A percentile compares a stretch with the other conserved stretches of the same genome.
These are phyloP conservation scores for Anhinga rufa DNA, from an alignment of 2,113 vertebrate genomes.

Conservation along the genomic window DNA sequence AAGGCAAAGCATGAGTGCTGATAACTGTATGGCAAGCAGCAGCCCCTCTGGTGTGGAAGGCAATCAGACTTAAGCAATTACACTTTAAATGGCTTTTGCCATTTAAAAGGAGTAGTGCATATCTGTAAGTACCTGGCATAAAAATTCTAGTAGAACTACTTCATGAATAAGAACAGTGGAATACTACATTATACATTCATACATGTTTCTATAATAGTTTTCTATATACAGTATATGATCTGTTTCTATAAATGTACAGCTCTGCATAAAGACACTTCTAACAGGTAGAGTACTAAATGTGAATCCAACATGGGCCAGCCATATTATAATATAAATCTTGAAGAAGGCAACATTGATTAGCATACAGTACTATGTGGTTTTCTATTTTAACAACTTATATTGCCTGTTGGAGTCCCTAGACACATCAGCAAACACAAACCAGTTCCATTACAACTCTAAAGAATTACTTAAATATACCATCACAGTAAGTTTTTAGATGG, in stretches of 20 bases:
- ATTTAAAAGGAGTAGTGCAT: constrained; percentile 34
- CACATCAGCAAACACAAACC: background rate
- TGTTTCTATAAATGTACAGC: constrained; percentile 75
- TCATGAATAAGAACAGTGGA: constrained; percentile 54
- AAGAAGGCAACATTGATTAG: constrained; percentile 50
- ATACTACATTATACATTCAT: constrained; percentile 68
- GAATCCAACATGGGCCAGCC: constrained; percentile 80
- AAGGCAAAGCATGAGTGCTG: constrained; percentile 14
- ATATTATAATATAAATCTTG: constrained; percentile 66
- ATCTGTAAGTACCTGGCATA: constrained; percentile 71
- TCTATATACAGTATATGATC: constrained; percentile 74
- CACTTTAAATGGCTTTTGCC: background rate
- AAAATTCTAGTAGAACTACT: constrained; percentile 47
- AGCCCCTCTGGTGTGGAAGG: constrained; percentile 1
- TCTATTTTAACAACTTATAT: background rate
- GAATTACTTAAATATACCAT: constrained; percentile 40
- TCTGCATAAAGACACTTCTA: constrained; percentile 46
- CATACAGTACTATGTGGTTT: constrained; percentile 6
- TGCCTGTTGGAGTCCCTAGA: constrained; percentile 22
- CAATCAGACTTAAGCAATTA: constrained; percentile 13
- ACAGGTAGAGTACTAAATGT: constrained; percentile 65
- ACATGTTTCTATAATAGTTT: constrained; percentile 43
- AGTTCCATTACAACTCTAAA: constrained; percentile 10
- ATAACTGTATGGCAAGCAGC: background rate
- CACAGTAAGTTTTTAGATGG: constrained; percentile 1